Conservation (phyloP, 2,888 invertebrate genomes). For the Tenthredo mesomela region DNA sequence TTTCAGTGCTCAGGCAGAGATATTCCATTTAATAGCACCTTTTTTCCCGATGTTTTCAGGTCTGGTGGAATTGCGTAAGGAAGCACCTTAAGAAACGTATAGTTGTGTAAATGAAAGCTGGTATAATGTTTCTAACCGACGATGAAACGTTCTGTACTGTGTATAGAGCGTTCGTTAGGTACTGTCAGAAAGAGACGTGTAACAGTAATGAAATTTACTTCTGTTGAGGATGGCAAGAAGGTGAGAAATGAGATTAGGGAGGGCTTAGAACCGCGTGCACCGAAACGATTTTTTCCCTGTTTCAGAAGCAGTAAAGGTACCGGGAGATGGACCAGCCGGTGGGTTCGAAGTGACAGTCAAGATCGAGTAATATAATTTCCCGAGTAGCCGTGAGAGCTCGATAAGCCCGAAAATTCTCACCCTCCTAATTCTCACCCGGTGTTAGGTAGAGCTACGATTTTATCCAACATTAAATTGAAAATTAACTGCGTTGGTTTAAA, state of each 20-base stretch:
- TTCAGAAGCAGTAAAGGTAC: constrained; percentile 1
- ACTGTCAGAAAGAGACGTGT: neutral
- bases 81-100: neutral
- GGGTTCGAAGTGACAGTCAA: constrained; percentile 37
- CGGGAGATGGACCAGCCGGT: neutral
- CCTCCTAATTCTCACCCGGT: neutral
- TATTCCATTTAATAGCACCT: no score
- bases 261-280: neutral
- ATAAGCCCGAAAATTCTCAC: constrained; percentile 20
- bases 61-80: no score
- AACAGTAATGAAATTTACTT: neutral
- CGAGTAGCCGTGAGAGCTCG: constrained; percentile 35
- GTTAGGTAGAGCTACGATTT: neutral
- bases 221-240: neutral
- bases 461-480: neutral
- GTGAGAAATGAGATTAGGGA: neutral
- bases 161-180: neutral
- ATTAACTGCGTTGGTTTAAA: neutral
- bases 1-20: no score
- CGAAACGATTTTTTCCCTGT: constrained; percentile 13
- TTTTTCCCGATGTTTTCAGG: no score
- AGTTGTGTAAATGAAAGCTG: neutral
- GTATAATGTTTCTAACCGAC: neutral
- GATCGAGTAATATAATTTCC: constrained; percentile 40
- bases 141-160: neutral